Evolutionary conservation across 2,888 invertebrate genomes (phyloP).

Genomic region (Xiphydria camelus): DNA sequence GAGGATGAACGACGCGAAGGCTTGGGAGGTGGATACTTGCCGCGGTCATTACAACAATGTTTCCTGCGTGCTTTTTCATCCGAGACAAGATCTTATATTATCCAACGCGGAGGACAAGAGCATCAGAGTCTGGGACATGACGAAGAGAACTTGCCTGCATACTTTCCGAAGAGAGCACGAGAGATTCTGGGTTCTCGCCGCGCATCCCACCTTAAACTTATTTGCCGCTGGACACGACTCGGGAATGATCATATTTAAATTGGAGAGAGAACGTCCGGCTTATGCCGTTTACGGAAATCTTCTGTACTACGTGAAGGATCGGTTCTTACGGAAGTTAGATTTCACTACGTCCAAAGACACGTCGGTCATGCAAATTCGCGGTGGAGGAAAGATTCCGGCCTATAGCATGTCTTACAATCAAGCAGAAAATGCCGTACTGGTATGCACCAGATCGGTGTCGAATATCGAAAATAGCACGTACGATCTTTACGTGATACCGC

Average conservation of each 20-base stretch:
- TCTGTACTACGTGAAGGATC: constrained; percentile 95
- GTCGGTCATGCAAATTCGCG: constrained; percentile 90
- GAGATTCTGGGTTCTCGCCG: constrained; percentile 95
- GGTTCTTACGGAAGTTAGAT: constrained; percentile 87
- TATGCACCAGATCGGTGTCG: constrained; percentile 75
- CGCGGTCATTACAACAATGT: constrained; percentile 99
- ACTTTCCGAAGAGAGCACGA: constrained; percentile 95
- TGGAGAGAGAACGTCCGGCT: constrained; percentile 95
- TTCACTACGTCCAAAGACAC: constrained; percentile 91
- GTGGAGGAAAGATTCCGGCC: constrained; percentile 74
- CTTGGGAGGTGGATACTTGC: constrained; percentile 99
- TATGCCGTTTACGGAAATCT: constrained; percentile 92
- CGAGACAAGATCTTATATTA: constrained; percentile 92
- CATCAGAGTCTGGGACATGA: constrained; percentile 98
- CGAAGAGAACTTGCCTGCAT: constrained; percentile 87
- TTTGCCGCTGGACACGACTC: constrained; percentile 99
- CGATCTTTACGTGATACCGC: constrained; percentile 89
- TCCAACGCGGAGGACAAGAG: constrained; percentile 98
- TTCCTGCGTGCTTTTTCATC: constrained; percentile 96
- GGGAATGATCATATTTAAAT: constrained; percentile 84
- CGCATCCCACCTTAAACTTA: constrained; percentile 92
- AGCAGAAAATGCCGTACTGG: constrained; percentile 91
- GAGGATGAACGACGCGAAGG: constrained; percentile 98
- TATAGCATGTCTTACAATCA: constrained; percentile 96
- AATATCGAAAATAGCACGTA: constrained; percentile 90